Base-by-base conservation (phyloP, 2,888 invertebrate species). In the Dynastes hyllus region DNA sequence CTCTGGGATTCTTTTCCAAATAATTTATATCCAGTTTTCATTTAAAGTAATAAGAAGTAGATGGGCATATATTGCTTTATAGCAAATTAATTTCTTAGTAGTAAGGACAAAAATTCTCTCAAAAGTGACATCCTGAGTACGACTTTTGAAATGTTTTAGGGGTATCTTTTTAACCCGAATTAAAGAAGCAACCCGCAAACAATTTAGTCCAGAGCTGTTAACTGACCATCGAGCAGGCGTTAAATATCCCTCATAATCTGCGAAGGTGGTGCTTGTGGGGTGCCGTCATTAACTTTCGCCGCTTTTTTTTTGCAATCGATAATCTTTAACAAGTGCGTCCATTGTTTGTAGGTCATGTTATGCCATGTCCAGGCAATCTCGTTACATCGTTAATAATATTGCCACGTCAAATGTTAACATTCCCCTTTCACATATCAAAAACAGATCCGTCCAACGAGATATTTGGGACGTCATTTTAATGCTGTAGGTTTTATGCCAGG, bases 241-340 rank as follows among this genome's bases (percentile, higher is more conserved):
- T 77, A 78, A 79, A 78, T 76, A 71, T 70, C 79, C 69, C 45
- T 45, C 45, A 50, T 69, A 82, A 83, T 83, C 83, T 81, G 78
- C 81, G 81, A 79, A 82, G 83, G 82, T 82, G 81, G 2, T 45
- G 45, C 11, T 11, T 8, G 11, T 8, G 8, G 11, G 40, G 45
- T 45, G 37, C 37, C 83, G 80, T 83, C 79, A 83, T 83, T 83
- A 82, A 81, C 80, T 22, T 22, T 82, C 6, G 37, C 3, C 82
- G 79, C 80, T 82, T 81, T 81, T 82, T 83, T 82, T 82, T 37
- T 5, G 82, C 79, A 83, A 83, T 83, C 83, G 82, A 83, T 83
- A 83, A 81, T 80, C 81, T 81, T 82, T 45, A 82, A 63, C 63
- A 63, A 63, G 29, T 81, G 81, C 83, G 45, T 45, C 80, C 81